These are phyloP conservation scores for Chrysogorgia sp. DNA, from an alignment of 92 coral and sea anemone genomes.

Conservation along the genomic window DNA sequence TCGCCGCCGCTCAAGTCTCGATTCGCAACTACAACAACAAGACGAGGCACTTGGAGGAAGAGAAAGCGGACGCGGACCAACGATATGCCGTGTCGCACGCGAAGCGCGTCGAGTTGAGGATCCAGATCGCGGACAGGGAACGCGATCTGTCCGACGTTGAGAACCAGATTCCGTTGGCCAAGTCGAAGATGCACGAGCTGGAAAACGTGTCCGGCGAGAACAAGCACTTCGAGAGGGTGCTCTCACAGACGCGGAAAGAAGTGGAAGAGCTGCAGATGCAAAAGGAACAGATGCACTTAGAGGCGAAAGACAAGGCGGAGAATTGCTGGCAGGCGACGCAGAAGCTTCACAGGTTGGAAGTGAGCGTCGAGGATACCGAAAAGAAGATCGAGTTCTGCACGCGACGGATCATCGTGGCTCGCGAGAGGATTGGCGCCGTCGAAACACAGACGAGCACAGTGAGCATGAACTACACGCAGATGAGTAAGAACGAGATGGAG, in stretches of 20 bases:
- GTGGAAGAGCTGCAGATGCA: slow-evolving; percentile 52
- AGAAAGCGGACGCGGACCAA: slow-evolving; percentile 4
- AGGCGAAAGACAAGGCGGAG: slow-evolving; percentile 37
- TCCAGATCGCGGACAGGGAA: slow-evolving; percentile 46
- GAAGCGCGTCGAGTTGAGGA: slow-evolving; percentile 39
- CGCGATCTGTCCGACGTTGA: slow-evolving; percentile 50
- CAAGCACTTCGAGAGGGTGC: slow-evolving; percentile 40
- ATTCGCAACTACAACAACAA: slow-evolving; percentile 28
- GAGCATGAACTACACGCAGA: slow-evolving; percentile 24
- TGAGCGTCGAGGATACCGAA: slow-evolving; percentile 26
- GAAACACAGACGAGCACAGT: slow-evolving; percentile 4
- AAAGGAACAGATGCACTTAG: slow-evolving; percentile 33
- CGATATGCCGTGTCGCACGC: slow-evolving; percentile 5
- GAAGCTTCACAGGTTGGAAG: slow-evolving; percentile 32
- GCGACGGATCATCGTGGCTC: slow-evolving; percentile 39
- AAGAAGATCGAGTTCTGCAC: slow-evolving; percentile 11
- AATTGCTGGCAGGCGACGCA: slow-evolving; percentile 45
- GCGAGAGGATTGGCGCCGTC: slow-evolving; percentile 19
- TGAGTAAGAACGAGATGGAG: slow-evolving; percentile 28
- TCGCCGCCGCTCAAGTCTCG: slow-evolving; percentile 24
- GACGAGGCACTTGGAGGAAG: slow-evolving; percentile 18
- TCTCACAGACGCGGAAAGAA: slow-evolving; percentile 40
- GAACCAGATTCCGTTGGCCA: slow-evolving; percentile 45
- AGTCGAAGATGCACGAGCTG: slow-evolving; percentile 48
- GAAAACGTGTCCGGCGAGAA: slow-evolving; percentile 58